phyloP scores from a whole-genome alignment of 1,140 invertebrate species.

The Dinoponera quadriceps region DNA sequence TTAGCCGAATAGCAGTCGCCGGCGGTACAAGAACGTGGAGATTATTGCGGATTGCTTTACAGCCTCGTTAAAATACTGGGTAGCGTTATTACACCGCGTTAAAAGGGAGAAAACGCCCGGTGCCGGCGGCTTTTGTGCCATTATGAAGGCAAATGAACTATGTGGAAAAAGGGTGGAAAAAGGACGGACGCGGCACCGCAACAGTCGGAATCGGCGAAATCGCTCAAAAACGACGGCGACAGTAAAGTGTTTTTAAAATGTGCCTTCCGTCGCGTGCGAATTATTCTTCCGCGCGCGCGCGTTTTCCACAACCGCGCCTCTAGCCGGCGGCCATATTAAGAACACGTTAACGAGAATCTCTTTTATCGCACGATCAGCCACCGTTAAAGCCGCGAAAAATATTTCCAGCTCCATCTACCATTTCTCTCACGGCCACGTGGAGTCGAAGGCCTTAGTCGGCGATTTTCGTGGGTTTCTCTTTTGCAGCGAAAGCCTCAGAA shows the following conservation, averaged over 20 bases:
- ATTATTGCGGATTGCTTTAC: constrained; percentile 57
- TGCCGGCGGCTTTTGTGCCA: constrained; percentile 46
- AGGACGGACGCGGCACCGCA: not conserved
- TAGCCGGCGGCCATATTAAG: constrained; percentile 38
- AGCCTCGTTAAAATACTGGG: constrained; percentile 58
- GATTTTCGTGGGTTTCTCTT: constrained; percentile 55
- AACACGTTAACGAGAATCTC: constrained; percentile 50
- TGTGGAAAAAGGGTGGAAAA: constrained; percentile 34
- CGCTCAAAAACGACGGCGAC: constrained; percentile 40
- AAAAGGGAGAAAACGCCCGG: constrained; percentile 40
- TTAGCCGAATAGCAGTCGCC: constrained; percentile 33
- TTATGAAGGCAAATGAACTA: constrained; percentile 60
- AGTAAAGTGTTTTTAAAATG: constrained; percentile 58
- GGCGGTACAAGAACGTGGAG: constrained; percentile 44
- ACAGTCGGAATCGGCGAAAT: constrained; percentile 44
- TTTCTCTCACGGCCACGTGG: constrained; percentile 37
- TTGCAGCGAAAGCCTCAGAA: constrained; percentile 30
- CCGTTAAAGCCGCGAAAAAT: constrained; percentile 41
- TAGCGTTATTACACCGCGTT: constrained; percentile 54
- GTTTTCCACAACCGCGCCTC: constrained; percentile 6
- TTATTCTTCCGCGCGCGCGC: constrained; percentile 27
- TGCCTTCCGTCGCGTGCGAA: constrained; percentile 45
- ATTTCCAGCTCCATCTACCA: constrained; percentile 38
- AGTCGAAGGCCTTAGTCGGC: constrained; percentile 53
- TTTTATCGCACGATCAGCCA: constrained; percentile 34